Evolutionary conservation across 2,797 vertebrate genomes (phyloP).

Genomic region (Orestias chungarensis): DNA sequence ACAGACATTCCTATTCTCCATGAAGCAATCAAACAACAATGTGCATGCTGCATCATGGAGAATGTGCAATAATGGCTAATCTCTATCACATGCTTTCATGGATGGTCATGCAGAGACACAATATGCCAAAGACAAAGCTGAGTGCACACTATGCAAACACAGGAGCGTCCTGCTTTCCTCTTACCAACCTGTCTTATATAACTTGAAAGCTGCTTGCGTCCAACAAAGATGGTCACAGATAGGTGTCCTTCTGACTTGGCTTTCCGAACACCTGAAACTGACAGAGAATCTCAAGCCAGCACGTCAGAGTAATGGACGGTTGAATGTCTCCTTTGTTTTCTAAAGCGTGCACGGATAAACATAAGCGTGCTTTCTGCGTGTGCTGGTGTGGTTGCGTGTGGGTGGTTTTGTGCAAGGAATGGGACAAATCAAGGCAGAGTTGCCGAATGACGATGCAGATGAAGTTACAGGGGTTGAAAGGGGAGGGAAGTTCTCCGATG

Average conservation of each 20-base stretch:
- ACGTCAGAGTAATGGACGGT: neutral
- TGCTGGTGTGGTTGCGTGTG: conserved; percentile 15
- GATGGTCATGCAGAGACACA: conserved; percentile 25
- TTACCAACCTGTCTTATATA: conserved; percentile 70
- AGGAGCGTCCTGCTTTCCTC: conserved; percentile 37
- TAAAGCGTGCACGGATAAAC: conserved; percentile 28
- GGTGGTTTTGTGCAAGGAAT: conserved; percentile 16
- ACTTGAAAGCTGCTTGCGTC: conserved; percentile 69
- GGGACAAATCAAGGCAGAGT: conserved; percentile 40
- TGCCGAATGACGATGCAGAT: conserved; percentile 18
- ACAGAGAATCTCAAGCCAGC: conserved; percentile 16
- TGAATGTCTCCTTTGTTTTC: conserved; percentile 6
- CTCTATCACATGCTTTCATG: conserved; percentile 12
- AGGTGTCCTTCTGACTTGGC: conserved; percentile 52
- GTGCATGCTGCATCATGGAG: conserved; percentile 1
- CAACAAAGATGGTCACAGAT: conserved; percentile 47
- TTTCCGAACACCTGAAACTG: conserved; percentile 53
- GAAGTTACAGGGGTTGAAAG: conserved; percentile 24
- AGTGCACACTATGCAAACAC: conserved; percentile 22
- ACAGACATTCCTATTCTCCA: conserved; percentile 25
- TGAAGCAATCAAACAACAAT: conserved; percentile 19
- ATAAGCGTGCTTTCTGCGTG: conserved; percentile 1
- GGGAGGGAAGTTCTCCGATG: conserved; percentile 14
- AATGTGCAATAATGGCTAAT: conserved; percentile 28
- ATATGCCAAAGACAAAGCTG: conserved; percentile 21